Evolutionary conservation across 2,888 invertebrate genomes (phyloP), one percentile per base, ranked within the genome.

Genomic region (Metallyticus violacea): DNA sequence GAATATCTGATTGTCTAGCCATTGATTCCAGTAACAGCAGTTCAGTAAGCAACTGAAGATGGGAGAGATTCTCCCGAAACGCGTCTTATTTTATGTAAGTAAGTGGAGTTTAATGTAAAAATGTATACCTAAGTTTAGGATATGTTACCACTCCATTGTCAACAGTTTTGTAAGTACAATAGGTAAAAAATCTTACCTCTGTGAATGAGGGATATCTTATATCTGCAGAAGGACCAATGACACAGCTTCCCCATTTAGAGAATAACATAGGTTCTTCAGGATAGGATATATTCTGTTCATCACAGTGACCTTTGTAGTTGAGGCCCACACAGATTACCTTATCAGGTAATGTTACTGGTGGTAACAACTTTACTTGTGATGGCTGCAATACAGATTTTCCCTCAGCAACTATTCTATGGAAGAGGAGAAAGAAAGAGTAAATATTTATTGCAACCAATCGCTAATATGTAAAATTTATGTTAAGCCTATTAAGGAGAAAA

Each of bases 251-350:
- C 90, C 97, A 98, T 92, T 98, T 98, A 91, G 95, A 96, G 92
- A 98, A 98, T 89, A 98, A 95, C 91, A 97, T 95, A 0, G 98
- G 98, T 88, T 96, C 96, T 26, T 93, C 92, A 0, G 94, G 94
- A 0, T 97, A 97, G 1, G 94, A 92, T 25, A 95, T 90, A 26
- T 96, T 95, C 90, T 97, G 97, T 90, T 98, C 98, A 85, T 94
- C 93, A 89, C 98, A 98, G 90, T 97, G 97, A 78, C 97, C 97
- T 85, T 92, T 93, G 91, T 98, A 98, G 91, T 98, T 98, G 87
- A 97, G 93, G 0, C 97, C 97, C 22, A 98, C 94, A 90, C 97
- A 97, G 0, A 96, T 93, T 0, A 98, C 94, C 91, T 98, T 98
- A 90, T 97, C 97, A 87, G 97, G 96, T 29, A 95, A 94, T 1